A percentile compares a stretch with the other conserved stretches of the same genome.
These are phyloP conservation scores for Anguilla japonica DNA, from an alignment of 2,113 vertebrate species.

Conservation along the genomic window DNA sequence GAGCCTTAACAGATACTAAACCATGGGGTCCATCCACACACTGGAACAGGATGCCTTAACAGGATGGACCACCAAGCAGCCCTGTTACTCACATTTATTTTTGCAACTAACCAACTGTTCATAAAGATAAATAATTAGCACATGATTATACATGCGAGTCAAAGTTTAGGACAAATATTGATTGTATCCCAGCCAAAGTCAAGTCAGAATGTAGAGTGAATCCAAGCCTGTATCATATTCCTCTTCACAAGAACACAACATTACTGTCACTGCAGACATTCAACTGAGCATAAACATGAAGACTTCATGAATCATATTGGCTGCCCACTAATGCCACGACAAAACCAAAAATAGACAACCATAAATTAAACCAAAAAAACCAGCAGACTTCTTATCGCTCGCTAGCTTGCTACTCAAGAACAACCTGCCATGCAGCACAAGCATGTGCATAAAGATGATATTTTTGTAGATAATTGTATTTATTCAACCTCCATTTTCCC, in stretches of 20 bases:
- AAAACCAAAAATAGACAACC: not conserved
- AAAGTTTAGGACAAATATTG: too few relatives aligned
- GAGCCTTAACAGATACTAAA: too few relatives aligned
- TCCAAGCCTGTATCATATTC: not conserved
- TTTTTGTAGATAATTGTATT: not conserved
- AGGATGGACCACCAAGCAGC: too few relatives aligned
- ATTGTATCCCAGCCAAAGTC: too few relatives aligned
- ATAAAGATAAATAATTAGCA: not conserved
- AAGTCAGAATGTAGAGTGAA: too few relatives aligned
- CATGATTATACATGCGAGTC: too few relatives aligned
- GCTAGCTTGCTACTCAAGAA: not conserved
- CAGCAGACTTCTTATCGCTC: not conserved
- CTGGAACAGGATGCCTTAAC: too few relatives aligned
- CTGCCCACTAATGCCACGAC: not conserved
- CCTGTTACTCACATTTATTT: too few relatives aligned
- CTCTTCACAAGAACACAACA: not conserved
- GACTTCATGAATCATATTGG: not conserved
- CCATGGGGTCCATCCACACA: too few relatives aligned
- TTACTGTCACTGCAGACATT: not conserved
- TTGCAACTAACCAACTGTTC: not conserved
- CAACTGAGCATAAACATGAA: not conserved
- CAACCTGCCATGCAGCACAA: not conserved
- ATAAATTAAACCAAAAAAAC: not conserved
- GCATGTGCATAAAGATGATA: not conserved
- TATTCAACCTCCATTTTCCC: not conserved